Percentiles rank a stretch among this genome's conserved stretches.
phyloP scores from a whole-genome alignment of 2,888 invertebrate genomes.

The Bruchidius siliquastri region DNA sequence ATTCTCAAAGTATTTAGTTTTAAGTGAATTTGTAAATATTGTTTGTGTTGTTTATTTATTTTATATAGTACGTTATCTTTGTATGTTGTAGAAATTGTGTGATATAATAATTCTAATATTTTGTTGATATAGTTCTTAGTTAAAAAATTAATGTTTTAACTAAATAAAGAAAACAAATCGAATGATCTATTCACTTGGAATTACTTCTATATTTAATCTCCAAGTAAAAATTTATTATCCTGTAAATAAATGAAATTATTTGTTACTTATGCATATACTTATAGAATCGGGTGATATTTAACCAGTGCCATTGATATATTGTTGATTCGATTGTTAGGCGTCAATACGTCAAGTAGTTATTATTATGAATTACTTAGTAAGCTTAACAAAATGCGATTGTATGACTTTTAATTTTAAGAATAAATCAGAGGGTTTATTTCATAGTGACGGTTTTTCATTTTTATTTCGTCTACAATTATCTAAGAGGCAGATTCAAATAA shows the following conservation, averaged over 20 bases:
- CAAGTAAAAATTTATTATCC: slow-evolving; percentile 22
- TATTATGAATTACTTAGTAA: slow-evolving; percentile 40
- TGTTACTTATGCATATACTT: slow-evolving; percentile 47
- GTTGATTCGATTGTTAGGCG: slow-evolving; percentile 50
- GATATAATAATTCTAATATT: slow-evolving; percentile 24
- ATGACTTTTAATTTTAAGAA: slow-evolving; percentile 45
- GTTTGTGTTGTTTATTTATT: slow-evolving; percentile 21
- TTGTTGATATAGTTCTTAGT: slow-evolving; percentile 27
- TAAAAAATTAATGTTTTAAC: slow-evolving; percentile 22
- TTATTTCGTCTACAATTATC: background rate
- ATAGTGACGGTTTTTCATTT: background rate
- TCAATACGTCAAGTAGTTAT: slow-evolving; percentile 45
- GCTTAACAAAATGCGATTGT: slow-evolving; percentile 45
- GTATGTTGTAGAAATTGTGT: slow-evolving; percentile 27
- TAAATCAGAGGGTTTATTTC: slow-evolving; percentile 50
- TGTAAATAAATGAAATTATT: slow-evolving; percentile 41
- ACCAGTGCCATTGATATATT: slow-evolving; percentile 50
- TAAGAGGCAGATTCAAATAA: too few species aligned
- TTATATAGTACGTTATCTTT: slow-evolving; percentile 24
- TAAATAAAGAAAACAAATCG: slow-evolving; percentile 19
- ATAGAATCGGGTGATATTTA: slow-evolving; percentile 52
- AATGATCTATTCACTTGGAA: slow-evolving; percentile 29
- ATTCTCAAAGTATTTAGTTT: slow-evolving; percentile 1
- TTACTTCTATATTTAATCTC: slow-evolving; percentile 23
- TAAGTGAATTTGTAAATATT: slow-evolving; percentile 16